Base-by-base conservation (phyloP, 2,888 invertebrate species). In the Drosophila ezoana region DNA sequence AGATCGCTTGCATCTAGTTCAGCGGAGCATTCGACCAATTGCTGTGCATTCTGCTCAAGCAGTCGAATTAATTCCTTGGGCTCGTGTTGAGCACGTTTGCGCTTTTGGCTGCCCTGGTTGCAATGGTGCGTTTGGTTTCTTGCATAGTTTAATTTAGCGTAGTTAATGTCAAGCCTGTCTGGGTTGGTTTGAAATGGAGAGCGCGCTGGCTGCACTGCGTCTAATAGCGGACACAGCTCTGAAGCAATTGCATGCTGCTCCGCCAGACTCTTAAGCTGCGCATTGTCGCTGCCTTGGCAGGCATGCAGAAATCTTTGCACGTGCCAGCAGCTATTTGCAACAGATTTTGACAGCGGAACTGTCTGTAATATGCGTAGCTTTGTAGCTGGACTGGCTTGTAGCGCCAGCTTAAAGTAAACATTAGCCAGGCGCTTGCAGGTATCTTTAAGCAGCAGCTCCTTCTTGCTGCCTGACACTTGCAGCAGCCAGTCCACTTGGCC, bases 281-380 rank as follows among this genome's bases (percentile, higher is more conserved):
- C 11, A 32, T 80, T 47, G 1, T 40, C 20, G 33, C 53, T 67
- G 10, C 5, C 6, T 11, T 67, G 38, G 41, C 81, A 84, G 3
- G 10, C 18, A 28, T 64, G 20, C 0, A 87, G 8, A 35, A 85
- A 79, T 28, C 66, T 72, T 13, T 82, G 74, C 6, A 58, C 11
- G 1, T 76, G 51, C 89, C 89, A 84, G 20, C 68, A 56, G 3
- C 16, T 28, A 13, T 28, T 47, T 0, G 23, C 43, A 16, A 13
- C 40, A 1, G 41, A 20, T n/a, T 38, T 16, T 3, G 43, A 6
- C 2, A 62, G 41, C 11, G 45, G 33, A 14, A 62, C n/a, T 16
- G 45, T 53, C 14, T 79, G 66, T 14, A 84, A 33, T 13, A 85
- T 33, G 10, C 43, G 32, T 2, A 72, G 13, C 37, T 76, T 65